phyloP scores from a whole-genome alignment of 2,888 invertebrate genomes.

The Ypsolopha scabrella region DNA sequence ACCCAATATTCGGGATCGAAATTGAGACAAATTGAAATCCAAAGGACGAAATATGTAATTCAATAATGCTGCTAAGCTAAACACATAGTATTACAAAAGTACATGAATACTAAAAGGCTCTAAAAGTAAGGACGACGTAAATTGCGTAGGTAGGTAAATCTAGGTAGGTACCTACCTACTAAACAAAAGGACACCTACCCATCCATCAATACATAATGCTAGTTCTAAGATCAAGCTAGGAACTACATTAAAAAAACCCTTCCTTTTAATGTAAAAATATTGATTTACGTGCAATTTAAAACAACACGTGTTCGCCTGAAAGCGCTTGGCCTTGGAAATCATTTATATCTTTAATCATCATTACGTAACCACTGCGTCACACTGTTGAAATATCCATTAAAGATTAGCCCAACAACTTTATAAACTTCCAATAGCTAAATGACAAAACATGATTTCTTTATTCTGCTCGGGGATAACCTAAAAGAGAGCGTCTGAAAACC shows the following conservation, averaged over 20 bases:
- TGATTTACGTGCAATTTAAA: conserved; percentile 3
- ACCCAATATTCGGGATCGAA: too few species aligned
- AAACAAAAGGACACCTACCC: too few species aligned
- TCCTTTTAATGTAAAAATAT: neutral
- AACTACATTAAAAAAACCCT: neutral
- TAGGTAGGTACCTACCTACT: too few species aligned
- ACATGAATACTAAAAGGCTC: too few species aligned
- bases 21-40: too few species aligned
- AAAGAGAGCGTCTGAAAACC: conserved; percentile 35
- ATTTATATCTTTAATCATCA: conserved; percentile 16
- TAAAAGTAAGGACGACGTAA: too few species aligned
- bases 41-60: too few species aligned
- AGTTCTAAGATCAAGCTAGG: too few species aligned
- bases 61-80: too few species aligned
- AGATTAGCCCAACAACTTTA: conserved; percentile 26
- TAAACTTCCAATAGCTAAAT: conserved; percentile 17
- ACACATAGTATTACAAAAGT: too few species aligned
- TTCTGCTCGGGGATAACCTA: conserved; percentile 15
- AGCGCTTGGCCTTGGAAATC: conserved; percentile 53
- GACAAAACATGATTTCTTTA: neutral
- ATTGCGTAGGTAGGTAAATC: too few species aligned
- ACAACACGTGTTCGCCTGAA: conserved; percentile 25
- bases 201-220: too few species aligned
- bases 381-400: conserved; percentile 2
- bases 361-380: conserved; percentile 2